Evolutionary conservation across 1,140 invertebrate species (phyloP), one percentile per base, ranked within the genome.

Genomic region (Philaenus spumarius): DNA sequence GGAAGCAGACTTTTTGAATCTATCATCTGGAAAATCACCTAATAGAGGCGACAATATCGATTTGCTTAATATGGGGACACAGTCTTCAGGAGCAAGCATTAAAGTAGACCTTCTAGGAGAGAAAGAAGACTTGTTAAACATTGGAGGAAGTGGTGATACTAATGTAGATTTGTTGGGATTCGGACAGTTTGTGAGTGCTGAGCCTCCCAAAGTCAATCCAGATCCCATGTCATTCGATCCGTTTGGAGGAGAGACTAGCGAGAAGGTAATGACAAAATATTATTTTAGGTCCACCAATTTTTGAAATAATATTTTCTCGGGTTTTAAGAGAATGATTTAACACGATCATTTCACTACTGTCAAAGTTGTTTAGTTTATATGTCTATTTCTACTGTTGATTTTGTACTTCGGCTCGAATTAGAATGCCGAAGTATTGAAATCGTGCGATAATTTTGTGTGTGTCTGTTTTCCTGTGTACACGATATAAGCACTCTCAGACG

Each of bases 151-250:
- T 14, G 17, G 34, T 1, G 34, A 11, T n/a, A 47, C 9, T 14
- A 43, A 42, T 22, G 55, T 26, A 5, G 39, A 45, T 11, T 22
- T 57, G 6, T 20, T 42, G 1, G 55, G 55, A 24, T 57, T 57
- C 17, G 43, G 55, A 5, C 42, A 57, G 23, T 57, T 57, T 57
- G 55, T 57, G 1, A 47, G 55, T 35, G 24, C 17, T 17, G 15
- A 15, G 12, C 11, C 42, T 2, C 22, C 54, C 1, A 56, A 20
- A 7, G 14, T 26, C 1, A 52, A 39, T 35, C 19, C 22, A 14
- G 46, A 60, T 26, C 52, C 53, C 7, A 52, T 60, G 14, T 46
- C 12, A 7, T 57, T 57, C 20, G 55, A 57, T 47, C 55, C 55
- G 7, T 57, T 57, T 23, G 55, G 26, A 34, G 26, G n/a, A 15